Conservation (phyloP, 2,888 invertebrate species). For the Eumacrocentrus americanus region DNA sequence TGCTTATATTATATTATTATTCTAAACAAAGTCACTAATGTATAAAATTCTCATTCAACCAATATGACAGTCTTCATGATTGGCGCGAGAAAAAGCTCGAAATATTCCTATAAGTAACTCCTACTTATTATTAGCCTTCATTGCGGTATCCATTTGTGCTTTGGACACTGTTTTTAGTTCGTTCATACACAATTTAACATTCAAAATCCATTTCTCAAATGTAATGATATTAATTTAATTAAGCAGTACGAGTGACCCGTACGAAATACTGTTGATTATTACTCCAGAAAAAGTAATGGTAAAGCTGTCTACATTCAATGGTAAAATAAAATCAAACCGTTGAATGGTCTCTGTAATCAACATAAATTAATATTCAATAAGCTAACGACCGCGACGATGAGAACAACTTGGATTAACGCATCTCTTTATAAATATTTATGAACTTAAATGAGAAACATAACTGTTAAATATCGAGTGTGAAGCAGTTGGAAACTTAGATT, state of each 20-base stretch:
- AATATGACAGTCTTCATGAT: not conserved
- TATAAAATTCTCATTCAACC: not conserved
- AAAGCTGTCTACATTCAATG: too few relatives aligned
- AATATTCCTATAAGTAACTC: not conserved
- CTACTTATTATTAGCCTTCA: not conserved
- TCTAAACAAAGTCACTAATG: not conserved
- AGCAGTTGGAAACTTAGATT: not conserved
- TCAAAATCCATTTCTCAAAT: not conserved
- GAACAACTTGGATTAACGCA: too few relatives aligned
- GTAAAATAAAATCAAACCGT: not conserved
- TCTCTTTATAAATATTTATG: too few relatives aligned
- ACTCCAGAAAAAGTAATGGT: not conserved
- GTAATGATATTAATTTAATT: not conserved
- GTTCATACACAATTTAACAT: not conserved
- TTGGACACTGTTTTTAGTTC: not conserved
- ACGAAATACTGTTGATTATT: not conserved
- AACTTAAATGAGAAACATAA: not conserved
- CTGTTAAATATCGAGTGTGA: not conserved
- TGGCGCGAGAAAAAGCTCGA: not conserved
- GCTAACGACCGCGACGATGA: too few relatives aligned
- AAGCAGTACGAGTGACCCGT: not conserved
- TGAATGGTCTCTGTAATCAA: not conserved
- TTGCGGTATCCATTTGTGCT: not conserved
- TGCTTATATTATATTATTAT: not conserved
- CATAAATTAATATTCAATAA: too few relatives aligned